Base-by-base conservation (phyloP, 53 echinoderm and acorn worm genomes). In the Astropecten irregularis region DNA sequence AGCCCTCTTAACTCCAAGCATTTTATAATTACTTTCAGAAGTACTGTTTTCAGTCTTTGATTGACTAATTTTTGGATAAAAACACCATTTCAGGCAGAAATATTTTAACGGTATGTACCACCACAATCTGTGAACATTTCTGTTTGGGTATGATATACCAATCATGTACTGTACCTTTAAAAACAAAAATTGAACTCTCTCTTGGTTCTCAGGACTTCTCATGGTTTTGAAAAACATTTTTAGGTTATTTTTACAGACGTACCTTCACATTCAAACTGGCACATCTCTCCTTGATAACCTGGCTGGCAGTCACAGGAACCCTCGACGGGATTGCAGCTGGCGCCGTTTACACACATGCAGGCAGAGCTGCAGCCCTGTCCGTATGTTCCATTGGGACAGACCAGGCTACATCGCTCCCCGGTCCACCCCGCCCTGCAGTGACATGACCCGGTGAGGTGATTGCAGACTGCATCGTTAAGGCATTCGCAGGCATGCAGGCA, bases 401-500 rank as follows among this genome's bases (percentile, higher is more conserved):
- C 9, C 1, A 42, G 49, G 5, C 85, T 83, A 60, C 95, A 95
- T 29, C 31, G 79, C 3, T 9, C 60, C 3, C 95, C 95, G 4
- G 42, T 59, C 92, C 92, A 95, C 14, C 95, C 95, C 16, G 90
- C 86, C 5, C 42, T 52, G 49, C 95, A 95, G 18, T 23, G 58
- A 48, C 95, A 95, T 8, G n/a, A 56, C 37, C 95, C 95, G 6
- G 83, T 55, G 49, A 92, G 51, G 11, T 88, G 90, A 55, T 90
- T 60, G 73, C 95, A 95, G 15, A 47, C 25, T 6, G 90, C 95
- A 33, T 59, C 71, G 38, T 95, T 90, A 16, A 50, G 56, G 44
- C 95, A 95, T 2, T 81, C 69, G 52, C 96, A 96, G 0, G 47
- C 30, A 0, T 29, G 25, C 33, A 33, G 32, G 54, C 94, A 94